Evolutionary conservation across 2,113 vertebrate species (phyloP).

Genomic region (Aphyosemion australe): DNA sequence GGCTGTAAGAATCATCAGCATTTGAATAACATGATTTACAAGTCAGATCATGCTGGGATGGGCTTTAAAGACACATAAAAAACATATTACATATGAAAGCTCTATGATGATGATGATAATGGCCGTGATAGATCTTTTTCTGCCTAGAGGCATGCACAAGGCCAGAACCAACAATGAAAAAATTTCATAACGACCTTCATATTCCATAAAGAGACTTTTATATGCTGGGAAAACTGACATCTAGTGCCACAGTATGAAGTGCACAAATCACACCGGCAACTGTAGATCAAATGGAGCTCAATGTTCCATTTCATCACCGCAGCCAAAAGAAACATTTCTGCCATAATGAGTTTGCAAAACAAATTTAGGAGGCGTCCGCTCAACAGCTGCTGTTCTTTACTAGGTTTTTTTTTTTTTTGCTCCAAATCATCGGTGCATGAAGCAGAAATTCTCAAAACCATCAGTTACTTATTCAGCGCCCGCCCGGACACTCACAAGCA

Average conservation of each 20-base stretch:
- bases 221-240: slow-evolving; percentile 8
- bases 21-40: not conserved
- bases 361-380: not conserved
- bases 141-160: not conserved
- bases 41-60: not conserved
- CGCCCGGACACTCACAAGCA: slow-evolving; percentile 22
- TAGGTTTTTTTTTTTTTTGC: slow-evolving; percentile 1
- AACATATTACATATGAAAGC: slow-evolving; percentile 14
- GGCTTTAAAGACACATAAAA: slow-evolving; percentile 19
- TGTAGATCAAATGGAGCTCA: slow-evolving; percentile 4
- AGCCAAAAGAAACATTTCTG: not conserved
- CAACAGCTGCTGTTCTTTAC: not conserved
- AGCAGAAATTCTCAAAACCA: slow-evolving; percentile 28
- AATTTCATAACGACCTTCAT: slow-evolving; percentile 44
- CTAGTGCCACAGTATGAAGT: not conserved
- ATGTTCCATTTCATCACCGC: not conserved
- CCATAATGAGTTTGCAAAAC: slow-evolving; percentile 1
- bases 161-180: slow-evolving; percentile 25
- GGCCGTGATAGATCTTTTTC: slow-evolving; percentile 29
- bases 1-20: not conserved
- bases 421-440: slow-evolving; percentile 12
- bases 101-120: slow-evolving; percentile 38
- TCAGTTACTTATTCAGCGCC: slow-evolving; percentile 28
- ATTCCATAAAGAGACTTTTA: slow-evolving; percentile 34
- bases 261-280: slow-evolving; percentile 9